Evolutionary conservation across 1,140 invertebrate species (phyloP), one percentile per base, ranked within the genome.

Genomic region (Brachionus rotundiformis): DNA sequence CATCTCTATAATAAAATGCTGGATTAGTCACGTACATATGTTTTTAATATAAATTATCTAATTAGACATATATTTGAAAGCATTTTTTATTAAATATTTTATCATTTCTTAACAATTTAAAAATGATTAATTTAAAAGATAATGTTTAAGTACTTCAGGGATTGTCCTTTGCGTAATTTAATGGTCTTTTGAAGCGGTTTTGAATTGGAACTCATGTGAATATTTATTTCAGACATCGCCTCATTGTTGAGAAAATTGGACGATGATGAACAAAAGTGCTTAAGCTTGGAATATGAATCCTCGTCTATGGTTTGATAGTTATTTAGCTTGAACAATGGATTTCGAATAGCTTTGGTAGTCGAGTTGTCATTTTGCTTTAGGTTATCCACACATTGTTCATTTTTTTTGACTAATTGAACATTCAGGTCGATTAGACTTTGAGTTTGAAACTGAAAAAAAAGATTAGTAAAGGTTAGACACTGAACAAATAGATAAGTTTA

Each of bases 331-430:
- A 68, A 68, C 33, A 68, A 68, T 39, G 63, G 63, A 36, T 68
- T 68, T 68, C 16, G 63, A 68, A 68, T 68, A n/a, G 63, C 36
- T 33, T 68, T 68, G 33, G 63, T 36, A 0, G 63, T 68, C 27
- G 63, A 36, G 25, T 63, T 63, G 61, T 63, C 61, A 63, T 63
- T 54, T 54, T 54, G 47, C 19, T 68, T 68, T 36, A 19, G 63
- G 31, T 29, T 68, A 68, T 68, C 63, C n/a, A 68, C 29, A 68
- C 29, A 39, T 68, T 68, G 63, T 36, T 68, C 63, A 33, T 10
- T 68, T 68, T 68, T 68, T 68, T 68, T 68, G 29, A 36, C 63
- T 68, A 68, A 68, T 68, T 68, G 63, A 36, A 73, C 19, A 73
- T 73, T 73, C 25, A 73, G 23, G 39, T 73, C 39, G 19, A 73